Base-by-base conservation (phyloP, 2,797 vertebrate species). In the Australoheros facetus region DNA sequence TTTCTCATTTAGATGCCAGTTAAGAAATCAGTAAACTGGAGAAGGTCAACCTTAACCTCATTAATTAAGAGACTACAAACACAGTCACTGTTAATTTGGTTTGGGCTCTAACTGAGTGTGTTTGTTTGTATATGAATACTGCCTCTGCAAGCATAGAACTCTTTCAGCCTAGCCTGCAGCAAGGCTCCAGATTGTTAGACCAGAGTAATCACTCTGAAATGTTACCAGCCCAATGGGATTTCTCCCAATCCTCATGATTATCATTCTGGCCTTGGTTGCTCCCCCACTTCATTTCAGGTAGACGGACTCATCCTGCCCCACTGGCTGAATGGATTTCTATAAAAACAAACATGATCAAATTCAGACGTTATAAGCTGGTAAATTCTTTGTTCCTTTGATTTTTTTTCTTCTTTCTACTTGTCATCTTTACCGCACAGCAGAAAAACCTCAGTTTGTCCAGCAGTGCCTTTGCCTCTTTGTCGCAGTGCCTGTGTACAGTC, bases 201-300 rank as follows among this genome's bases (percentile, higher is more conserved):
- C 11, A 26, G 48, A 55, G 75, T 74, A 73, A 82, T 89, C 54
- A 54, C 39, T 62, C 39, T 66, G 71, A 75, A 73, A 79, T 16
- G 66, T 73, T 85, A 37, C 56, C 10, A 12, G 81, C 54, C 69
- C 74, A 69, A 4, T 17, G 37, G 74, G 75, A 70, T 59, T 58
- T 73, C 62, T 58, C 21, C 69, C 4, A 42, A 62, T 76, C 42
- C 66, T 73, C 32, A 16, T 4, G 16, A 86, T 86, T 75, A 85
- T 73, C 60, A 26, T 53, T 73, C 32, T 70, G 64, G 57, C 59
- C 21, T 70, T 57, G 74, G 75, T 58, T 60, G 45, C 16, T 64
- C 51, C 21, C 54, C 17, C 7, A 14, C 58, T 75, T 76, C 7
- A 56, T 79, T 80, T 64, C 62, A 70, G 58, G 69, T 56, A 57